A percentile compares a stretch with the other conserved stretches of the same genome.
Evolutionary conservation across 2,888 invertebrate species (phyloP).

Genomic region (Pycnomerus fuliginosus): DNA sequence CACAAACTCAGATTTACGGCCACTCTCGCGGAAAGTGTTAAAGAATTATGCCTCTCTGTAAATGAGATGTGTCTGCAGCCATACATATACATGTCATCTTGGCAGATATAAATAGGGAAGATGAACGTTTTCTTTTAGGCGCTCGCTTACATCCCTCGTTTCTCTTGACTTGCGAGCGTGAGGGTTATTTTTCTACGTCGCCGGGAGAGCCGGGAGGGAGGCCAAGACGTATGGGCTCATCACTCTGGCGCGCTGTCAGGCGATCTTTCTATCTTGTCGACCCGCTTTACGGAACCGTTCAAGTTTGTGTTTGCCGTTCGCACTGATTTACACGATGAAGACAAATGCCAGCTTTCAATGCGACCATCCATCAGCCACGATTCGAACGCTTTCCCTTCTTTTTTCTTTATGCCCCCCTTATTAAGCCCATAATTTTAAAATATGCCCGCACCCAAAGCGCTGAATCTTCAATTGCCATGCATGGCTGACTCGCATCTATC

Average conservation of each 20-base stretch:
- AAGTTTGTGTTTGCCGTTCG: conserved; percentile 49
- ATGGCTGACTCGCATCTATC: conserved; percentile 40
- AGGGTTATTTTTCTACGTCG: conserved; percentile 52
- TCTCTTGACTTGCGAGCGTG: conserved; percentile 47
- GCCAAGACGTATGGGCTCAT: conserved; percentile 52
- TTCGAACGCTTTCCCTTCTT: conserved; percentile 33
- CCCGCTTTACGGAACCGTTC: conserved; percentile 46
- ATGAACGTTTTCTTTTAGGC: conserved; percentile 50
- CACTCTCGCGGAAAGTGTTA: conserved; percentile 55
- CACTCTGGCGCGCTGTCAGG: conserved; percentile 50
- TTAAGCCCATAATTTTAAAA: conserved; percentile 17
- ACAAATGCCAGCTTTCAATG: conserved; percentile 50
- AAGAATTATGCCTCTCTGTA: conserved; percentile 58
- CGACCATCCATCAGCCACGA: conserved; percentile 42
- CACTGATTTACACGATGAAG: conserved; percentile 50
- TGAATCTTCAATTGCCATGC: conserved; percentile 28
- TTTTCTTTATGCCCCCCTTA: conserved; percentile 5
- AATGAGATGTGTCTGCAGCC: conserved; percentile 57
- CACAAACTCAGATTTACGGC: conserved; percentile 51
- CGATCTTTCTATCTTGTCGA: conserved; percentile 51
- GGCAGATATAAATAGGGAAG: conserved; percentile 51
- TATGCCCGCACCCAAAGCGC: conserved; percentile 16
- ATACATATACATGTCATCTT: conserved; percentile 51
- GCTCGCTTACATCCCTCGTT: conserved; percentile 41
- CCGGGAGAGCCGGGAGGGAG: conserved; percentile 39